These are phyloP conservation scores for Heteronetta atricapilla DNA, from an alignment of 2,113 vertebrate species.

Conservation along the genomic window DNA sequence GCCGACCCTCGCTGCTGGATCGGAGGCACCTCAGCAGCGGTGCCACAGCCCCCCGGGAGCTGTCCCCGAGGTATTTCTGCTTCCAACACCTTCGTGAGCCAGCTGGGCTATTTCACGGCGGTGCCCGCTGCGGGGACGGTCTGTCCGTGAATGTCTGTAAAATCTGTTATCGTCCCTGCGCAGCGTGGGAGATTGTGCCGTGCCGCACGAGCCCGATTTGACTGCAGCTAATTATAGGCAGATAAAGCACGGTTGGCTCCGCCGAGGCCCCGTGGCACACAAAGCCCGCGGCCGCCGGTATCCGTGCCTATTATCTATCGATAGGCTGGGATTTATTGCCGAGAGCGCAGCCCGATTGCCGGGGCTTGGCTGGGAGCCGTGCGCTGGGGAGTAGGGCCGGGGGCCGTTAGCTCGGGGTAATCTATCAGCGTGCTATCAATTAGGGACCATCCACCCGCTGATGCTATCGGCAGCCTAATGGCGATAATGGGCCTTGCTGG, in stretches of 20 bases:
- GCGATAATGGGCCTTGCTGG: constrained; percentile 84
- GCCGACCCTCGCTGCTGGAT: background rate
- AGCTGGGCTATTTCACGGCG: constrained; percentile 64
- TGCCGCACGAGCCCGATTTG: constrained; percentile 24
- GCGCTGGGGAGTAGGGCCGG: constrained; percentile 70
- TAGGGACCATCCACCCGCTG: constrained; percentile 82
- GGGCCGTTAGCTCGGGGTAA: constrained; percentile 79
- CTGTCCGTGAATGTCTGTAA: constrained; percentile 9
- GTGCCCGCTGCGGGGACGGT: background rate
- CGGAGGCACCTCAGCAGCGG: background rate
- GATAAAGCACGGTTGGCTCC: constrained; percentile 43
- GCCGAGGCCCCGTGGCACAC: constrained; percentile 64
- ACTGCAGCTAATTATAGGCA: constrained; percentile 74
- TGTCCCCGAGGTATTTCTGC: background rate
- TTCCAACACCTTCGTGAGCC: constrained; percentile 38
- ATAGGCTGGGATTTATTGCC: constrained; percentile 80
- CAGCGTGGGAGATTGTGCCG: background rate
- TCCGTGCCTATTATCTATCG: constrained; percentile 78
- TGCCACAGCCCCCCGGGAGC: background rate
- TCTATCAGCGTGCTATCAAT: constrained; percentile 85
- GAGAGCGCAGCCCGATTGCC: constrained; percentile 67
- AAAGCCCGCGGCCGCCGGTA: constrained; percentile 70
- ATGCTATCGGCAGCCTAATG: constrained; percentile 83
- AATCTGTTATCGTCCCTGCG: constrained; percentile 29
- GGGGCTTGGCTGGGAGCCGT: constrained; percentile 65